Percentiles rank a stretch among this genome's conserved stretches.
phyloP scores from a whole-genome alignment of 2,113 vertebrate genomes.

The Barbus barbus region DNA sequence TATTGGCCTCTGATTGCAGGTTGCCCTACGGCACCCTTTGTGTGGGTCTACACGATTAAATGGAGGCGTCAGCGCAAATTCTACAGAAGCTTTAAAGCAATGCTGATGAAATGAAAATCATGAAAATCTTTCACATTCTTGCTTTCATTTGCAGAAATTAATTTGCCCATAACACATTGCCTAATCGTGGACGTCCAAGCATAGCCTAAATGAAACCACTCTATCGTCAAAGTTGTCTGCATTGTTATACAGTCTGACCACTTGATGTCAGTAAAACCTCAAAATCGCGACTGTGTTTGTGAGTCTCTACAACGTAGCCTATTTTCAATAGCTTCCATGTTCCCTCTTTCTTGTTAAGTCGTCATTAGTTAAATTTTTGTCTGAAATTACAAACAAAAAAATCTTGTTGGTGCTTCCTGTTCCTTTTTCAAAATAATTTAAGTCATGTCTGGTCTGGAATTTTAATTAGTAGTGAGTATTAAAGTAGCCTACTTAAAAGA shows the following conservation, averaged over 20 bases:
- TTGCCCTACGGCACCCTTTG: conserved; percentile 79
- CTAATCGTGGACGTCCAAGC: neutral
- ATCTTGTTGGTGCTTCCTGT: neutral
- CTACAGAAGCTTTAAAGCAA: neutral
- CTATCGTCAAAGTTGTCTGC: neutral
- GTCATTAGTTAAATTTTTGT: neutral
- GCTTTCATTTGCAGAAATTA: neutral
- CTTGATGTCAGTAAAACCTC: conserved; percentile 44
- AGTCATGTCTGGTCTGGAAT: neutral
- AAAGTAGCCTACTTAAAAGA: no score
- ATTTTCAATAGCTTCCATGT: neutral
- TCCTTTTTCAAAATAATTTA: neutral
- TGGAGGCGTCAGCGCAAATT: neutral
- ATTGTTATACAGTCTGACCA: conserved; percentile 10
- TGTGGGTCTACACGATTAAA: conserved; percentile 57
- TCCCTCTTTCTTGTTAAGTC: neutral
- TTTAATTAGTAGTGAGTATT: neutral
- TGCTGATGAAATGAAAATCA: neutral
- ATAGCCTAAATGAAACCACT: neutral
- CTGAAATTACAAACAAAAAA: neutral
- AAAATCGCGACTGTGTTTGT: no score
- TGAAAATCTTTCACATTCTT: neutral
- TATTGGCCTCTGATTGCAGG: conserved; percentile 81
- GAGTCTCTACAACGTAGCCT: no score
- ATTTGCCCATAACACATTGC: neutral